Percentiles rank a stretch among this genome's conserved stretches.
phyloP scores from a whole-genome alignment of 1,140 invertebrate species.

The Procambarus clarkii region DNA sequence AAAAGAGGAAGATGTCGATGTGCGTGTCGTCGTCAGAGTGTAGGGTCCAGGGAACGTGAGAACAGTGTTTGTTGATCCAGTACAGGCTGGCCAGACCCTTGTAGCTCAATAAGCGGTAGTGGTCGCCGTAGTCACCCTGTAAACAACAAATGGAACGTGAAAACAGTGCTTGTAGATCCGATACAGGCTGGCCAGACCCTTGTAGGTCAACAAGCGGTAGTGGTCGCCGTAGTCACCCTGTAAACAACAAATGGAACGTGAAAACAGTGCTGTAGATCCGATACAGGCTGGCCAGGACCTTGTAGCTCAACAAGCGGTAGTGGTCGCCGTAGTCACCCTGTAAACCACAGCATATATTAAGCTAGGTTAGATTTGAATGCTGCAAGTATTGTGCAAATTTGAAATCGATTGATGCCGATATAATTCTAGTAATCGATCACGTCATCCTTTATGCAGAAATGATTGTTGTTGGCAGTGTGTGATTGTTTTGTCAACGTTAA shows the following conservation, averaged over 20 bases:
- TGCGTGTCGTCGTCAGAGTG: conserved; percentile 50
- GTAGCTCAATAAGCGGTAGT: conserved; percentile 48
- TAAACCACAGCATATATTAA: too few species aligned
- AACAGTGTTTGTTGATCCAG: conserved; percentile 37
- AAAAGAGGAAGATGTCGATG: conserved; percentile 49
- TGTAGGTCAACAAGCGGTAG: conserved; percentile 49
- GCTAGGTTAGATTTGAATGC: too few species aligned
- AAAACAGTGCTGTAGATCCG: conserved; percentile 30
- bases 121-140: conserved; percentile 50
- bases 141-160: background rate
- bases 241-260: conserved; percentile 1
- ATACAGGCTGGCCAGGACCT: conserved; percentile 18
- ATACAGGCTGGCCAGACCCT: conserved; percentile 20
- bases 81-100: conserved; percentile 29
- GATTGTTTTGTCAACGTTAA: too few species aligned
- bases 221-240: conserved; percentile 54
- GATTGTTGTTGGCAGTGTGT: too few species aligned
- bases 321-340: conserved; percentile 53
- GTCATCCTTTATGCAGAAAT: too few species aligned
- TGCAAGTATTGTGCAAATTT: too few species aligned
- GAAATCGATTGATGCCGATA: too few species aligned
- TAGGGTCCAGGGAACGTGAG: conserved; percentile 34
- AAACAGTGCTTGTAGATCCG: conserved; percentile 30
- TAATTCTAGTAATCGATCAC: too few species aligned
- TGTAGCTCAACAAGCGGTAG: conserved; percentile 47